Conservation (phyloP, 1,140 invertebrate genomes). For the Nebria ingens region DNA sequence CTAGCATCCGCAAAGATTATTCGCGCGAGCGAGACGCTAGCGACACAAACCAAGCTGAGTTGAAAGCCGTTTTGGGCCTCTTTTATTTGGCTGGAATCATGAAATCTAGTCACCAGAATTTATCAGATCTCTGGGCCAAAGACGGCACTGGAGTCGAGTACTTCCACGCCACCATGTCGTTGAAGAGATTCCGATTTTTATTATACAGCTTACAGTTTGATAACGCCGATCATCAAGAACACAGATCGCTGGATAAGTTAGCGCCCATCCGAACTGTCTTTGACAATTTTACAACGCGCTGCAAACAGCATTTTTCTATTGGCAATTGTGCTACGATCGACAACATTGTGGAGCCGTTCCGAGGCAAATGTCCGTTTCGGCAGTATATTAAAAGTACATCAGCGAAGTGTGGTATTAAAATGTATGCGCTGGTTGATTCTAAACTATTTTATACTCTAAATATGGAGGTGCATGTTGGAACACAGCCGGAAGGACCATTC, state of each 20-base stretch:
- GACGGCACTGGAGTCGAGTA: neutral
- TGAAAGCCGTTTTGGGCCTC: neutral
- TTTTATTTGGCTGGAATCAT: neutral
- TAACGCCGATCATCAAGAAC: neutral
- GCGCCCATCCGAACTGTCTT: neutral
- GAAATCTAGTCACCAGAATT: neutral
- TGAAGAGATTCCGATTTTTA: neutral
- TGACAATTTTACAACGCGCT: neutral
- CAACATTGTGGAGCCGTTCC: neutral
- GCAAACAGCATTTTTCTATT: neutral
- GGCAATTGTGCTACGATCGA: neutral
- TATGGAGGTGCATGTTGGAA: no score
- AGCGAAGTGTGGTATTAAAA: neutral
- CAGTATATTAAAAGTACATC: neutral
- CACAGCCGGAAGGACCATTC: no score
- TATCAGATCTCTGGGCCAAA: neutral
- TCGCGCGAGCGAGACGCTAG: neutral
- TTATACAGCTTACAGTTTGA: neutral
- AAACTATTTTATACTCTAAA: no score
- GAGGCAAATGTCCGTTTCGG: neutral
- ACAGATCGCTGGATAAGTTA: neutral
- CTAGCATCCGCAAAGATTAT: neutral
- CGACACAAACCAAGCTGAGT: neutral
- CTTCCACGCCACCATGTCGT: neutral
- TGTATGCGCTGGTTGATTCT: no score